These are phyloP conservation scores for Notechis scutatus DNA, from an alignment of 2,113 vertebrate species.

Conservation along the genomic window DNA sequence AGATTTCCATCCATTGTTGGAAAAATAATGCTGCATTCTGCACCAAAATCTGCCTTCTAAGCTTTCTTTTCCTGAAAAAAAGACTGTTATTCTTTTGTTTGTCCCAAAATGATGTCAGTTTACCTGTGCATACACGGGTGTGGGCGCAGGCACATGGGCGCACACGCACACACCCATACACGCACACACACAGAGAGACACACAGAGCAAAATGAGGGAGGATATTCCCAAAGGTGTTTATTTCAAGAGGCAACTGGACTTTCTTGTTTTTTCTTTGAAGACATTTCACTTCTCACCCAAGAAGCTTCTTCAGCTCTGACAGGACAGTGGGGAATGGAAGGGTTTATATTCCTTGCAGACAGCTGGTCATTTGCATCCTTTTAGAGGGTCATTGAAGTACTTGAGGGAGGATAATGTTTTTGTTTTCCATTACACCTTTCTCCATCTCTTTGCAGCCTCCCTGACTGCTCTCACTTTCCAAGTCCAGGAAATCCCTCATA, in stretches of 20 bases:
- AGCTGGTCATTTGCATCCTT: too few relatives aligned
- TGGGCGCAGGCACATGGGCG: too few relatives aligned
- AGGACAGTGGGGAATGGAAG: too few relatives aligned
- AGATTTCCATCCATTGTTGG: background rate
- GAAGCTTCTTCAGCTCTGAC: too few relatives aligned
- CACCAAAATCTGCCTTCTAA: background rate
- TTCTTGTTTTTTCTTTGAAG: too few relatives aligned
- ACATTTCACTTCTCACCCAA: too few relatives aligned
- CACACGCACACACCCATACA: too few relatives aligned
- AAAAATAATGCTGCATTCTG: background rate
- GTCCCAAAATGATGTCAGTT: background rate
- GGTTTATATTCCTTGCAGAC: too few relatives aligned
- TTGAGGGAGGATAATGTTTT: background rate
- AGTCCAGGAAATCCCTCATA: background rate
- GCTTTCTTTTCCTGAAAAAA: background rate
- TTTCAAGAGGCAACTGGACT: too few relatives aligned
- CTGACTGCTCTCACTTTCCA: background rate
- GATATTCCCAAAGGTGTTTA: background rate
- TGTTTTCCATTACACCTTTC: background rate
- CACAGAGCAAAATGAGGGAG: background rate
- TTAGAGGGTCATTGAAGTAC: too few relatives aligned
- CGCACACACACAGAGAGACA: too few relatives aligned
- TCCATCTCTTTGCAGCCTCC: background rate
- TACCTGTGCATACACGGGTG: background rate
- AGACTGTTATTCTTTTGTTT: background rate